Base-by-base conservation (phyloP, 2,888 invertebrate species). In the Yponomeuta malinellus region DNA sequence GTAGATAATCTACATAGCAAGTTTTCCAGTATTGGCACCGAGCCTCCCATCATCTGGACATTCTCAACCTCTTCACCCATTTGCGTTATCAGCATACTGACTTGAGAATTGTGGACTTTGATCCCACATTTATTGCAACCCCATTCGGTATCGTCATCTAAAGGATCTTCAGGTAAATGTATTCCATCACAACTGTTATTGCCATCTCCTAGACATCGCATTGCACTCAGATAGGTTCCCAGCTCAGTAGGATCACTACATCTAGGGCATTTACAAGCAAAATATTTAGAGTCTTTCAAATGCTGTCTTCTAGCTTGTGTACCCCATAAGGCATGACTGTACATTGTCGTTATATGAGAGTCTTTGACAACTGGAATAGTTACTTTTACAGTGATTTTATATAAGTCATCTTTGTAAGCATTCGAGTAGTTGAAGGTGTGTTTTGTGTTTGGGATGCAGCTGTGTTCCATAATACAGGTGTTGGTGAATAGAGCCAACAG, bases 271-370 rank as follows among this genome's bases (percentile, higher is more conserved):
- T 88, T 89, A 75, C 97, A 97, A 1, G 92, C 83, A 76, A 97
- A 97, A 80, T 96, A 96, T 86, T 97, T 97, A 0, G 96, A 96
- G 73, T 95, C 94, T 75, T 93, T 91, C 33, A 97, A 88, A 87
- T 97, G 97, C 75, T 96, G 95, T 73, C 96, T 93, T 74, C 97
- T 93, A 63, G 95, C 95, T 81, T 95, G 95, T 0, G 97, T 97
- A 1, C 97, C 96, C 97, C 97, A 97, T 73, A 98, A 85, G 10
- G 96, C 96, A 80, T 97, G 97, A 6, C 97, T 97, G 78, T 97
- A 98, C 94, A 96, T 96, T 1, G 97, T 97, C 10, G 95, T 94
- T 52, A 98, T 93, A 79, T 97, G 95, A 64, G 95, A 94, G 0
- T 95, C 96, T 83, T 94, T 95, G 74, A 92, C 86, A 43, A 97